Base-by-base conservation (phyloP, 1,140 invertebrate species). In the Bombus ignitus region DNA sequence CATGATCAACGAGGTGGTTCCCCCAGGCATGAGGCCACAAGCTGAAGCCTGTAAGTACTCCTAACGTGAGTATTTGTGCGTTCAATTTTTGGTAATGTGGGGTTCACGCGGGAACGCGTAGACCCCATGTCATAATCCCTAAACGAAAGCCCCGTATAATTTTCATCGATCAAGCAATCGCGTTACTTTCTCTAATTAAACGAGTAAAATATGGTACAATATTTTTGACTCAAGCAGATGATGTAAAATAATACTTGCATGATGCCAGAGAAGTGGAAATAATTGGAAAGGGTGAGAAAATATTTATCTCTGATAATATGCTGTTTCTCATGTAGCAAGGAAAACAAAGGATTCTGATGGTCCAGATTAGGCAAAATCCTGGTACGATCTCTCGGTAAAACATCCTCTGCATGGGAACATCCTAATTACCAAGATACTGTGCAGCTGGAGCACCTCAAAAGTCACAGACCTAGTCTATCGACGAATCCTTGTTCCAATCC, bases 1-100 rank as follows among this genome's bases (percentile, higher is more conserved):
- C 95, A 95, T 94, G 95, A 96, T 96, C 95, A 95, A 37, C 92
- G 94, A 95, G 95, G 95, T 95, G 95, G 94, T 95, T 95, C 94
- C 95, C 94, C 94, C 95, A 89, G 95, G 89, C 59, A 87, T 90
- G 86, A 94, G 93, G 90, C 83, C 93, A 92, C 83, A 81, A 87
- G 95, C 95, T 94, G 94, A 95, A 95, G 94, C 92, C 81, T 91
- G 95, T 94, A 95, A 94, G 94, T 94, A 93, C 92, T 91, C 93
- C 88, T 84, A 90, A 87, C 76, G 93, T 89, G 94, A 86, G 94
- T 94, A 83, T 94, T 96, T 94, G 94, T 95, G 86, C 95, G 95
- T 92, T 84, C 83, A 95, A 96, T 96, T 96, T 96, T 96, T 96
- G 95, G 86, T 95, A 95, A 95, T 94, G 86, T 90, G 94, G 88